A percentile compares a stretch with the other conserved stretches of the same genome.
Evolutionary conservation across 2,113 vertebrate species (phyloP).

Genomic region (Tretioscincus oriximinensis): DNA sequence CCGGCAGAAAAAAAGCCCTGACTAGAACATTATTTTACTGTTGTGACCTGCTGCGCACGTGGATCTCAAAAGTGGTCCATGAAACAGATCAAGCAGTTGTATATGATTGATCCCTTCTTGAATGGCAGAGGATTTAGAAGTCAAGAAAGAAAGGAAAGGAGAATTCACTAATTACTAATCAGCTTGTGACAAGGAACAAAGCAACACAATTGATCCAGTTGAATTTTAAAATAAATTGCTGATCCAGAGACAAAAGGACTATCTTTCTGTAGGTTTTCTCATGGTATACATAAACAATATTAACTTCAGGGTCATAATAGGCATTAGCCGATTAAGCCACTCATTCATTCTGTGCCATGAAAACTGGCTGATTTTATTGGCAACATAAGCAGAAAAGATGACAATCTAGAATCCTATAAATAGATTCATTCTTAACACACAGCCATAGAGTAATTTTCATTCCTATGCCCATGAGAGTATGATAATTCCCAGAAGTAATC

Average conservation of each 20-base stretch:
- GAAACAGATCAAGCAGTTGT: conserved; percentile 38
- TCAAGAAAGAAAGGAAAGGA: background rate
- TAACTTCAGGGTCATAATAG: background rate
- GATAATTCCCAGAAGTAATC: too few relatives aligned
- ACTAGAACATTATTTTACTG: too few relatives aligned
- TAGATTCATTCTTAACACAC: too few relatives aligned
- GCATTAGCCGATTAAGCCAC: too few relatives aligned
- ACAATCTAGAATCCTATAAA: too few relatives aligned
- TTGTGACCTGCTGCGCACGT: too few relatives aligned
- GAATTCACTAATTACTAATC: background rate
- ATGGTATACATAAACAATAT: background rate
- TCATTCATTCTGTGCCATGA: too few relatives aligned
- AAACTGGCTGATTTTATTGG: too few relatives aligned
- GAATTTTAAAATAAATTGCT: conserved; percentile 24
- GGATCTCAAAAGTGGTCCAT: conserved; percentile 26
- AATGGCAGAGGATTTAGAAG: conserved; percentile 26
- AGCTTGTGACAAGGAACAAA: background rate
- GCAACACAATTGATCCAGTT: background rate
- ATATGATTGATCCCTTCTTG: conserved; percentile 18
- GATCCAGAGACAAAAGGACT: background rate
- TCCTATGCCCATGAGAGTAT: too few relatives aligned
- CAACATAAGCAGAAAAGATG: too few relatives aligned
- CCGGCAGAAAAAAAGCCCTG: too few relatives aligned
- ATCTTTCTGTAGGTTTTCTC: background rate
- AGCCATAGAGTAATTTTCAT: too few relatives aligned